Percentiles rank a stretch among this genome's conserved stretches.
Evolutionary conservation across 2,888 invertebrate genomes (phyloP).

Genomic region (Lottia gigantea): DNA sequence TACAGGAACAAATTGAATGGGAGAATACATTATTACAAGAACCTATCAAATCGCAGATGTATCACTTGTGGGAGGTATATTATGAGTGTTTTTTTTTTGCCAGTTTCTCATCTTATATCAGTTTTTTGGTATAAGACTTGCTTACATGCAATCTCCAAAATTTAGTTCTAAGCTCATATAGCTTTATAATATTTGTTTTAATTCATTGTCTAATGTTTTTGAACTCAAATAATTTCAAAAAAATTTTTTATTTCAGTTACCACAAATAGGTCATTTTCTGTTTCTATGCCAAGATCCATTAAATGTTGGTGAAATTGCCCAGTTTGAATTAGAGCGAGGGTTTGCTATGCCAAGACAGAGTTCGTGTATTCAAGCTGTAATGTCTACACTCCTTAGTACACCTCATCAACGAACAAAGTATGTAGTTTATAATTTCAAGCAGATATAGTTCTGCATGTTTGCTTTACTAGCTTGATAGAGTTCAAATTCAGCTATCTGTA

Average conservation of each 20-base stretch:
- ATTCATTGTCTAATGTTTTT: too few relatives aligned
- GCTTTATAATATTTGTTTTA: too few relatives aligned
- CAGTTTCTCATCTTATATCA: too few relatives aligned
- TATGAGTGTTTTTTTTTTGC: not conserved
- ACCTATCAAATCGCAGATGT: slow-evolving; percentile 68
- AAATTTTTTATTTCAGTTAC: slow-evolving; percentile 68
- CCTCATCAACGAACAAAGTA: slow-evolving; percentile 65
- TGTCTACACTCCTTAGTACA: slow-evolving; percentile 73
- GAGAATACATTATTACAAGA: slow-evolving; percentile 69
- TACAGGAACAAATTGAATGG: slow-evolving; percentile 69
- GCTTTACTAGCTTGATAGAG: too few relatives aligned
- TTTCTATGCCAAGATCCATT: slow-evolving; percentile 71
- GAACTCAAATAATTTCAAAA: not conserved
- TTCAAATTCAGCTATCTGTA: too few relatives aligned
- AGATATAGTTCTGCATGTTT: too few relatives aligned
- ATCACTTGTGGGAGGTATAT: slow-evolving; percentile 75
- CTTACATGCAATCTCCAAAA: too few relatives aligned
- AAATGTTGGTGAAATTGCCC: slow-evolving; percentile 72
- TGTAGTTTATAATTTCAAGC: slow-evolving; percentile 8
- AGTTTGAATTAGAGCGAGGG: slow-evolving; percentile 74
- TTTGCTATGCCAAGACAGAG: slow-evolving; percentile 73
- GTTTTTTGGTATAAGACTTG: too few relatives aligned
- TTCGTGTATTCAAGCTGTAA: slow-evolving; percentile 71
- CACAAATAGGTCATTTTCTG: slow-evolving; percentile 73
- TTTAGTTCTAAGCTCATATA: too few relatives aligned